A percentile compares a stretch with the other conserved stretches of the same genome.
These are phyloP conservation scores for Megalops cyprinoides DNA, from an alignment of 2,797 vertebrate genomes.

Conservation along the genomic window DNA sequence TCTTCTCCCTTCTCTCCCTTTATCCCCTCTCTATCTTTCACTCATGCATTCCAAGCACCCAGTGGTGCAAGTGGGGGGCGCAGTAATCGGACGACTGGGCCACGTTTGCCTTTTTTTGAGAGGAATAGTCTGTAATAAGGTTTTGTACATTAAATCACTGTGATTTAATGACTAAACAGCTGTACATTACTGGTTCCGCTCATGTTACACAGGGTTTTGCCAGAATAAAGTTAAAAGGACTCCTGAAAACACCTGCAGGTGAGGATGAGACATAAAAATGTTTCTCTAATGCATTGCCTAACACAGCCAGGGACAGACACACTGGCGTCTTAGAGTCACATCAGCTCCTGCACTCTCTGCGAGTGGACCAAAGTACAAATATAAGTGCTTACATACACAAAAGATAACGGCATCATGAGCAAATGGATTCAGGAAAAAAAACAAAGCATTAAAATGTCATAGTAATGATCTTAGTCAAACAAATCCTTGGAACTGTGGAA, in stretches of 20 bases:
- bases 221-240: background rate
- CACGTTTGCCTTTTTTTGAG: slow-evolving; percentile 30
- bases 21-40: slow-evolving; percentile 4
- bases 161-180: background rate
- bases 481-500: background rate
- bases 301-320: background rate
- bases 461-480: background rate
- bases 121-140: background rate
- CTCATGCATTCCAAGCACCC: slow-evolving; percentile 63
- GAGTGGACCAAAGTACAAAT: background rate
- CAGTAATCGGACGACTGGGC: slow-evolving; percentile 51
- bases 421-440: background rate
- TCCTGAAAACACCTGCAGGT: background rate
- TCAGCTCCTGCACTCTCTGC: background rate
- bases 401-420: background rate
- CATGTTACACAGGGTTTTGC: background rate
- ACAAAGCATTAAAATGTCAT: background rate
- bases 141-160: background rate
- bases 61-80: slow-evolving; percentile 54
- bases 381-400: background rate
- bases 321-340: background rate
- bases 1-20: background rate
- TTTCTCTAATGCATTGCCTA: background rate
- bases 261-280: background rate
- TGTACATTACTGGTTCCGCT: background rate